Conservation (phyloP, 2,888 invertebrate genomes). For the Tachystola acroxantha region DNA sequence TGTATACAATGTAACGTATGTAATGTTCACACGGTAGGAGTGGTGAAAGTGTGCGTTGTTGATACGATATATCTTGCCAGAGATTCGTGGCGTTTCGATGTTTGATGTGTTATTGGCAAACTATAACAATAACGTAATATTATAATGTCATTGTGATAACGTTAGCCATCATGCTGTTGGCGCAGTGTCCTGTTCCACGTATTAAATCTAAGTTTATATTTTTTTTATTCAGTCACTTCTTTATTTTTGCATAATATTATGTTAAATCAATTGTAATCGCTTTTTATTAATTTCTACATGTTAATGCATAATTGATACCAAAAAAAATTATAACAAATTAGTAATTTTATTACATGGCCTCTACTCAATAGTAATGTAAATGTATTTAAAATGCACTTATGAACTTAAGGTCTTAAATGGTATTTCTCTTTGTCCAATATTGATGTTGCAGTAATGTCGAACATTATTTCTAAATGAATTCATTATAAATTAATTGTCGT, state of each 20-base stretch:
- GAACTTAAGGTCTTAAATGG: constrained; percentile 43
- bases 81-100: constrained; percentile 57
- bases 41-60: constrained; percentile 51
- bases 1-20: constrained; percentile 63
- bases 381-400: constrained; percentile 52
- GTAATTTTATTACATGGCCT: constrained; percentile 49
- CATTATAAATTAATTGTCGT: constrained; percentile 35
- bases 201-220: constrained; percentile 14
- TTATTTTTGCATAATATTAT: constrained; percentile 29
- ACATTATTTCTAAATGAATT: constrained; percentile 36
- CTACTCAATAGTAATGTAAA: constrained; percentile 45
- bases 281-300: constrained; percentile 30
- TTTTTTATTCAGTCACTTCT: constrained; percentile 19
- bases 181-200: constrained; percentile 35
- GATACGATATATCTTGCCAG: constrained; percentile 69
- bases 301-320: constrained; percentile 46
- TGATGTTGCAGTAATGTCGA: constrained; percentile 58
- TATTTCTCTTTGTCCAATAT: constrained; percentile 46
- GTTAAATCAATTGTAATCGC: constrained; percentile 22
- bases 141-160: constrained; percentile 67
- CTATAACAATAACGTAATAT: constrained; percentile 41
- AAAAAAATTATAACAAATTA: constrained; percentile 45
- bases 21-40: constrained; percentile 41
- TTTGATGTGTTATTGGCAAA: constrained; percentile 64
- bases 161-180: constrained; percentile 56